These are phyloP conservation scores for Heliothis subflexa DNA, from an alignment of 1,140 invertebrate genomes.

Conservation along the genomic window DNA sequence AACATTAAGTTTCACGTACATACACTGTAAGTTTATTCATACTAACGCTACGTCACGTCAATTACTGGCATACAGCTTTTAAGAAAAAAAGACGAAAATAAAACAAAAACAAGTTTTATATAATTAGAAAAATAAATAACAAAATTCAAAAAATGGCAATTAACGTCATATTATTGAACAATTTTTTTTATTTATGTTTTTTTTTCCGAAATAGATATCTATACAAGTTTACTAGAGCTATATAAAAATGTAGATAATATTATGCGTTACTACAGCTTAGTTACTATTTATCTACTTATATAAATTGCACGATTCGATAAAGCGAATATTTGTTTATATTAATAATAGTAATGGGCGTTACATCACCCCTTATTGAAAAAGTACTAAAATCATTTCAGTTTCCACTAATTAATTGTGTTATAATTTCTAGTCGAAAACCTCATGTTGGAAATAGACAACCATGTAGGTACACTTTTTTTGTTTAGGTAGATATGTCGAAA, in stretches of 20 bases:
- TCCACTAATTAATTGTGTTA: conserved; percentile 40
- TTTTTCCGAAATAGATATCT: conserved; percentile 70
- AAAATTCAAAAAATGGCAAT: conserved; percentile 80
- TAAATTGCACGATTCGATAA: conserved; percentile 85
- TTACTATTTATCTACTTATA: conserved; percentile 74
- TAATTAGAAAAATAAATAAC: conserved; percentile 85
- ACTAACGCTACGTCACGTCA: conserved; percentile 71
- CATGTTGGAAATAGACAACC: conserved; percentile 43
- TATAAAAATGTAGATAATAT: conserved; percentile 68
- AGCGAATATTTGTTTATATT: conserved; percentile 79
- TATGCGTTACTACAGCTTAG: conserved; percentile 75
- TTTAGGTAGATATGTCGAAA: too few species aligned
- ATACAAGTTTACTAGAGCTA: conserved; percentile 72
- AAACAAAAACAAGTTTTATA: conserved; percentile 75
- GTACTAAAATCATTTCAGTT: conserved; percentile 41
- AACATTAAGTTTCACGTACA: conserved; percentile 76
- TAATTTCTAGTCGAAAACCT: conserved; percentile 15
- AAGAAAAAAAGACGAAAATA: conserved; percentile 54
- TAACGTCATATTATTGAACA: conserved; percentile 69
- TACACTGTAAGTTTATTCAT: conserved; percentile 79
- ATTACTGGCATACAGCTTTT: conserved; percentile 81
- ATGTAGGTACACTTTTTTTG: neutral
- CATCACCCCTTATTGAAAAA: conserved; percentile 57
- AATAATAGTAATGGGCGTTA: conserved; percentile 41
- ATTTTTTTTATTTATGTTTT: conserved; percentile 52